phyloP scores from a whole-genome alignment of 2,888 invertebrate genomes.

The Pristionchus japonicus region DNA sequence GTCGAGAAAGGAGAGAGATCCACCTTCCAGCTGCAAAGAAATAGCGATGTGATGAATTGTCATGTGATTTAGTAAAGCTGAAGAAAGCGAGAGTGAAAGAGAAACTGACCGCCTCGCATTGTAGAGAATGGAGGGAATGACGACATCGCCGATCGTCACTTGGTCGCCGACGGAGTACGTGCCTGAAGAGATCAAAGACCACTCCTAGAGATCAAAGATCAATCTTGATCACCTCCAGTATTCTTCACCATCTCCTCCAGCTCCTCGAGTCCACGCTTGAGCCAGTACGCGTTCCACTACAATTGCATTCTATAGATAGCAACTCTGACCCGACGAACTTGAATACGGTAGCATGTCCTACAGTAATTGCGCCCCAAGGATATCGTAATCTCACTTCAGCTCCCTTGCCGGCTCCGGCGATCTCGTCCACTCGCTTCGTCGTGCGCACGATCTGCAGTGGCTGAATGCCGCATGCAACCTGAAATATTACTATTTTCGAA shows the following conservation, averaged over 20 bases:
- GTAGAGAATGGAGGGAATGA: constrained; percentile 93
- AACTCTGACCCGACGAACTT: neutral
- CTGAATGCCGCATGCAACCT: constrained; percentile 36
- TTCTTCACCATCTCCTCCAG: constrained; percentile 88
- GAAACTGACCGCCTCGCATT: constrained; percentile 88
- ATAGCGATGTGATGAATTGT: no score
- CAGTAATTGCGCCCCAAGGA: neutral
- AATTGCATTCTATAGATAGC: neutral
- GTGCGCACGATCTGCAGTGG: constrained; percentile 12
- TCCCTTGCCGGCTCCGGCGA: constrained; percentile 54
- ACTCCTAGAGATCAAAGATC: neutral
- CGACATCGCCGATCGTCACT: constrained; percentile 93
- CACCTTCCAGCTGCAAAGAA: constrained; percentile 13
- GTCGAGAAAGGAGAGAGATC: neutral
- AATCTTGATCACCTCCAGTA: constrained; percentile 80
- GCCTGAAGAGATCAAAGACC: constrained; percentile 61
- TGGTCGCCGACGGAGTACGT: constrained; percentile 85
- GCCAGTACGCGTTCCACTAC: constrained; percentile 66
- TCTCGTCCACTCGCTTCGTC: constrained; percentile 36
- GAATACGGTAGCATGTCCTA: no score
- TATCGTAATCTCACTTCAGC: constrained; percentile 49
- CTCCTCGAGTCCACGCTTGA: constrained; percentile 79
- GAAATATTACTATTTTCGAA: neutral
- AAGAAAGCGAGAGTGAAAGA: neutral
- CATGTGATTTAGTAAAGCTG: neutral